Conservation (phyloP, 2,888 invertebrate genomes). For the Nomada fabriciana region DNA sequence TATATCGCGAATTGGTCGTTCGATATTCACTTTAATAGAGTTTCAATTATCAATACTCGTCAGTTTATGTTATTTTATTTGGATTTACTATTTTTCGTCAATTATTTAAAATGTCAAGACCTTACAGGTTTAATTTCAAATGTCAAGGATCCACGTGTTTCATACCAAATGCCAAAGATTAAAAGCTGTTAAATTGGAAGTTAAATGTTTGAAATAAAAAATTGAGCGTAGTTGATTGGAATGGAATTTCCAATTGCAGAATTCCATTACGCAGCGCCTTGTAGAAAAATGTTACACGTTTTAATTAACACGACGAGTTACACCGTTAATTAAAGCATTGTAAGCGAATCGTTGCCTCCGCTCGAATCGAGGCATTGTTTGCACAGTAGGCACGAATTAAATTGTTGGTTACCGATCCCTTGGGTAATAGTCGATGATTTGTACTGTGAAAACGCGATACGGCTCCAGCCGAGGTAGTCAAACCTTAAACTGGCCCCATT, state of each 20-base stretch:
- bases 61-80: too few relatives aligned
- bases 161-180: too few relatives aligned
- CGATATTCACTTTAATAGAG: not conserved
- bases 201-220: too few relatives aligned
- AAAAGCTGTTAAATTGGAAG: too few relatives aligned
- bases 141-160: too few relatives aligned
- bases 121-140: too few relatives aligned
- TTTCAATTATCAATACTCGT: too few relatives aligned
- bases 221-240: too few relatives aligned
- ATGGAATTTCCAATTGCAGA: too few relatives aligned
- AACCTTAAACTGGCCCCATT: not conserved
- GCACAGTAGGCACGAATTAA: not conserved
- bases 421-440: conserved; percentile 23
- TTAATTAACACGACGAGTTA: not conserved
- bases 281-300: not conserved
- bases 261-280: too few relatives aligned
- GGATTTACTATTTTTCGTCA: too few relatives aligned
- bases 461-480: not conserved
- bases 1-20: not conserved
- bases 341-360: conserved; percentile 10
- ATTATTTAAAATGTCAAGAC: too few relatives aligned
- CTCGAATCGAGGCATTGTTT: conserved; percentile 7
- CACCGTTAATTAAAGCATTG: not conserved
- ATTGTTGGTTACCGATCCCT: conserved; percentile 19
- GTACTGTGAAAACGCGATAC: not conserved